Percentiles rank a stretch among this genome's conserved stretches.
These are phyloP conservation scores for Alauda arvensis DNA, from an alignment of 2,797 vertebrate species.

Conservation along the genomic window DNA sequence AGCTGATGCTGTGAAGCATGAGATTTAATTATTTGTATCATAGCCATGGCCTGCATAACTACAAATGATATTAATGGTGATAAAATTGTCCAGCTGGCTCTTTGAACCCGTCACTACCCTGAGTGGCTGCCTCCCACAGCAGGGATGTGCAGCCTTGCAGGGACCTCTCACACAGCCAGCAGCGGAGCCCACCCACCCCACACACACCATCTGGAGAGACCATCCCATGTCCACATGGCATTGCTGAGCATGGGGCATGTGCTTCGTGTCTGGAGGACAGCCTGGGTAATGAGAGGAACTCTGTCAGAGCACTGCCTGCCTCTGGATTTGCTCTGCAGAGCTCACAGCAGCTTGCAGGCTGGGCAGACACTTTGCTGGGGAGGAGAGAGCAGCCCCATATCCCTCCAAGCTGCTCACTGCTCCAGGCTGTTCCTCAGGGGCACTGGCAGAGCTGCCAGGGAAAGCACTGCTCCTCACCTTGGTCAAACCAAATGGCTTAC, in stretches of 20 bases:
- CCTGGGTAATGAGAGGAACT: not conserved
- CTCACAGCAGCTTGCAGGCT: fast-evolving
- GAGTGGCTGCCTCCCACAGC: not conserved
- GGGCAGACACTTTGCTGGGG: not conserved
- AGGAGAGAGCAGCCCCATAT: not conserved
- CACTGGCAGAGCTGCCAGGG: not conserved
- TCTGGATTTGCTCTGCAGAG: not conserved
- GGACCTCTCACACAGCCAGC: fast-evolving
- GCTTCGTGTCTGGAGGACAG: not conserved
- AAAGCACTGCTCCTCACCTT: not conserved
- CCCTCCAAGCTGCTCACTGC: not conserved
- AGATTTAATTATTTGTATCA: constrained; percentile 66
- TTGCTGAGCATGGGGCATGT: fast-evolving
- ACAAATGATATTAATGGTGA: constrained; percentile 45
- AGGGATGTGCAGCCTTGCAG: not conserved
- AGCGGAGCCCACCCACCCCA: not conserved
- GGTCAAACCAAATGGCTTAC: not conserved
- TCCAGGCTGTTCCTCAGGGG: not conserved
- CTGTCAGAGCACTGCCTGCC: not conserved
- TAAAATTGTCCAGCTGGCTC: constrained; percentile 46
- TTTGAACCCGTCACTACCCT: not conserved
- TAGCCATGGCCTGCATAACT: constrained; percentile 6
- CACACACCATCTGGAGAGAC: not conserved
- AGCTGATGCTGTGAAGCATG: constrained; percentile 47
- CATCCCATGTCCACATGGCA: not conserved